A percentile compares a stretch with the other conserved stretches of the same genome.
Evolutionary conservation across 2,797 vertebrate genomes (phyloP).

Genomic region (Euphonia xanthogaster): DNA sequence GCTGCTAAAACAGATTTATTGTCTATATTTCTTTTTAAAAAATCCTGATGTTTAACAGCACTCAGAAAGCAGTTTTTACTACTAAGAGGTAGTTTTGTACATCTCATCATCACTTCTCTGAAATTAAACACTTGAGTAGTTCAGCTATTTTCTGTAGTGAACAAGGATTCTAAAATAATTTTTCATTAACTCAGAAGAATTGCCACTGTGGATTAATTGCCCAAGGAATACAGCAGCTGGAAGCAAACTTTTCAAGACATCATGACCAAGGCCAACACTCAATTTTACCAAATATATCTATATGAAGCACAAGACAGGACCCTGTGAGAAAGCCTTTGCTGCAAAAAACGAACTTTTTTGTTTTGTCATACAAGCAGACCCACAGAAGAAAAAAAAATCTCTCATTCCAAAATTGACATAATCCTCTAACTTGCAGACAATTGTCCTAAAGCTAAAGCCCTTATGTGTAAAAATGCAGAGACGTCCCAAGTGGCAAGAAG

Average conservation of each 20-base stretch:
- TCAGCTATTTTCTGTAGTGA: not conserved
- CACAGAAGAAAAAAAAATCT: not conserved
- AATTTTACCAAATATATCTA: not conserved
- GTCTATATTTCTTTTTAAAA: not conserved
- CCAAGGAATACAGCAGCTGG: not conserved
- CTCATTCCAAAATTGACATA: not conserved
- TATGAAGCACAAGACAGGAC: not conserved
- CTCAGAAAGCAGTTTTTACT: not conserved
- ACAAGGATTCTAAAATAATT: not conserved
- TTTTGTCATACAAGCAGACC: not conserved
- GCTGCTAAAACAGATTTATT: not conserved
- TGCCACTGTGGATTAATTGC: not conserved
- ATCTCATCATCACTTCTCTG: not conserved
- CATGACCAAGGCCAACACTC: not conserved
- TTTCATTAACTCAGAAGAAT: not conserved
- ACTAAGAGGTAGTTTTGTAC: not conserved
- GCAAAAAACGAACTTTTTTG: not conserved
- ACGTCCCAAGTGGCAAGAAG: not conserved
- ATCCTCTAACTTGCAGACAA: not conserved
- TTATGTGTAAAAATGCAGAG: not conserved
- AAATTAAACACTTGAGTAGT: not conserved
- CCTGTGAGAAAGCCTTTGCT: not conserved
- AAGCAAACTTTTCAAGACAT: not conserved
- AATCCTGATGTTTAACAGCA: not conserved
- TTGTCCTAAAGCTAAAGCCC: not conserved